These are phyloP conservation scores for Lamellibrachia satsuma DNA, from an alignment of 2,888 invertebrate genomes.

Conservation along the genomic window DNA sequence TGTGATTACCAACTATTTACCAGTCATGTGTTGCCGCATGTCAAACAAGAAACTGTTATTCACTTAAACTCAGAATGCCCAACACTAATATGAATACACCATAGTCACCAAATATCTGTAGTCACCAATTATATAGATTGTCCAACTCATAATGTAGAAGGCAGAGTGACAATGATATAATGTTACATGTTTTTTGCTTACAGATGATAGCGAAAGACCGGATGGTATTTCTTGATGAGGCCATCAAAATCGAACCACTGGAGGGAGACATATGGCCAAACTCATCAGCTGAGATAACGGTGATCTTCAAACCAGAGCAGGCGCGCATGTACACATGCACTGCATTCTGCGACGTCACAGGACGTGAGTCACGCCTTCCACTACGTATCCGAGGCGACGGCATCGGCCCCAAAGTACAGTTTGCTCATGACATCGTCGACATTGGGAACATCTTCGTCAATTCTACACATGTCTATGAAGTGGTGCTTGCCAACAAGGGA, in stretches of 20 bases:
- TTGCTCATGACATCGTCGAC: constrained; percentile 62
- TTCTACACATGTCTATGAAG: constrained; percentile 64
- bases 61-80: neutral
- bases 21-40: neutral
- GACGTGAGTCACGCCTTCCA: constrained; percentile 63
- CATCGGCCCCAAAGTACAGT: constrained; percentile 64
- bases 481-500: constrained; percentile 65
- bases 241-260: constrained; percentile 61
- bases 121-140: neutral
- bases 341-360: constrained; percentile 65
- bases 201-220: constrained; percentile 43
- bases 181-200: neutral
- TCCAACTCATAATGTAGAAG: neutral
- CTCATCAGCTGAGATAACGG: constrained; percentile 59
- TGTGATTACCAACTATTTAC: neutral
- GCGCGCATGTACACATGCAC: constrained; percentile 61
- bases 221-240: constrained; percentile 62
- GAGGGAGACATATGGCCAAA: constrained; percentile 67
- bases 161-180: neutral
- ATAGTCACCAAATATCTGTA: neutral
- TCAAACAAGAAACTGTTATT: neutral
- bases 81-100: neutral
- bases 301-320: constrained; percentile 63
- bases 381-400: constrained; percentile 63
- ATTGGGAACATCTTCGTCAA: constrained; percentile 66